Evolutionary conservation across 2,113 vertebrate species (phyloP).

Genomic region (Euleptes europaea): DNA sequence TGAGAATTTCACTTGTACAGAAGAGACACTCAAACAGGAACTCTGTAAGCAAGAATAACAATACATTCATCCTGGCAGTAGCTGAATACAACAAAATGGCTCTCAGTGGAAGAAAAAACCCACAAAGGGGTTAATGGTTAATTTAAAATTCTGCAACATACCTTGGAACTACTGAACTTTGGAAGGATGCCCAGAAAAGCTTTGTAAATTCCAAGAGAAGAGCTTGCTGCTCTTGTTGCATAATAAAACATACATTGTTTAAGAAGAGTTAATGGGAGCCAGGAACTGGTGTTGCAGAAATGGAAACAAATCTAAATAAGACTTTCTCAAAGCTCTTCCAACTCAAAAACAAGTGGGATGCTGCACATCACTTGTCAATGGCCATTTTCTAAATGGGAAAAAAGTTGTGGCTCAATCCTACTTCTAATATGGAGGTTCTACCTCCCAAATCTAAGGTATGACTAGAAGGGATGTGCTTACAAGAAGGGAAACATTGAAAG

Average conservation of each 20-base stretch:
- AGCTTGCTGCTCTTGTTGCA: neutral
- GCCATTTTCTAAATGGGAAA: too few relatives aligned
- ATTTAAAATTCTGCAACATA: neutral
- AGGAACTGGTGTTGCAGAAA: neutral
- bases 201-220: slow-evolving; percentile 25
- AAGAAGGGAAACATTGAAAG: too few relatives aligned
- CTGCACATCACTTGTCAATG: too few relatives aligned
- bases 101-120: slow-evolving; percentile 22
- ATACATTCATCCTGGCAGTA: slow-evolving; percentile 24
- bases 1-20: slow-evolving; percentile 80
- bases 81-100: slow-evolving; percentile 27
- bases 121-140: rapidly evolving
- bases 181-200: neutral
- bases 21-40: slow-evolving; percentile 85
- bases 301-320: neutral
- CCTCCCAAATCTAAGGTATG: too few relatives aligned
- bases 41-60: slow-evolving; percentile 65
- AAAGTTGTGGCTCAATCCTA: too few relatives aligned
- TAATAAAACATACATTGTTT: neutral
- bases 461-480: too few relatives aligned
- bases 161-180: neutral
- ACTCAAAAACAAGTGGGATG: neutral
- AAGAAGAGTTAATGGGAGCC: neutral
- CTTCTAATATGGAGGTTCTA: too few relatives aligned
- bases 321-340: neutral